Percentiles rank a stretch among this genome's conserved stretches.
Evolutionary conservation across 2,888 invertebrate genomes (phyloP).

Genomic region (Pseudeuparius sepicola): DNA sequence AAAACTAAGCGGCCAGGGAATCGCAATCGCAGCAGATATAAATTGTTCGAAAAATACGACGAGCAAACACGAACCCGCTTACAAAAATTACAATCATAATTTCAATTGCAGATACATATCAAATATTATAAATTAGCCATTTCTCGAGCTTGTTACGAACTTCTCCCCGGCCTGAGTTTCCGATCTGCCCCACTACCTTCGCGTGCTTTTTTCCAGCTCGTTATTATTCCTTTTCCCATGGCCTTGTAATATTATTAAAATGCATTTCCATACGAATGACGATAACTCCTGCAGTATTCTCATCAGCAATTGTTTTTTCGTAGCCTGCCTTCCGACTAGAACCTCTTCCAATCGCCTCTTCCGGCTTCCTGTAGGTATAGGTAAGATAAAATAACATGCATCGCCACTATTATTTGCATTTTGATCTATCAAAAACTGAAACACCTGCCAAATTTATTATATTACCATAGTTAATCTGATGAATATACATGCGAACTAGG

Average conservation of each 20-base stretch:
- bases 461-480: too few relatives aligned
- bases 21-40: too few relatives aligned
- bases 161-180: constrained; percentile 29
- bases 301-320: constrained; percentile 7
- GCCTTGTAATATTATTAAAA: constrained; percentile 29
- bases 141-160: constrained; percentile 29
- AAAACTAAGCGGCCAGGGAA: too few relatives aligned
- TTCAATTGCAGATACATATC: constrained; percentile 35
- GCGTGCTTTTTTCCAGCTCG: constrained; percentile 29
- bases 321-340: too few relatives aligned
- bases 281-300: constrained; percentile 17
- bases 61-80: constrained; percentile 28
- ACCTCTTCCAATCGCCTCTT: too few relatives aligned
- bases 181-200: constrained; percentile 26
- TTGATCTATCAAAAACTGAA: too few relatives aligned
- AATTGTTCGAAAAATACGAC: constrained; percentile 20
- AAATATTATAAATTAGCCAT: constrained; percentile 35
- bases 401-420: too few relatives aligned
- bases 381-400: too few relatives aligned
- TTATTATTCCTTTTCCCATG: constrained; percentile 31
- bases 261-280: constrained; percentile 26
- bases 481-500: too few relatives aligned
- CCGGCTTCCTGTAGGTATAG: too few relatives aligned
- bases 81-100: constrained; percentile 37
- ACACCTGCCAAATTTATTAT: too few relatives aligned